phyloP scores from a whole-genome alignment of 1,140 invertebrate genomes.

The Achroia grisella region DNA sequence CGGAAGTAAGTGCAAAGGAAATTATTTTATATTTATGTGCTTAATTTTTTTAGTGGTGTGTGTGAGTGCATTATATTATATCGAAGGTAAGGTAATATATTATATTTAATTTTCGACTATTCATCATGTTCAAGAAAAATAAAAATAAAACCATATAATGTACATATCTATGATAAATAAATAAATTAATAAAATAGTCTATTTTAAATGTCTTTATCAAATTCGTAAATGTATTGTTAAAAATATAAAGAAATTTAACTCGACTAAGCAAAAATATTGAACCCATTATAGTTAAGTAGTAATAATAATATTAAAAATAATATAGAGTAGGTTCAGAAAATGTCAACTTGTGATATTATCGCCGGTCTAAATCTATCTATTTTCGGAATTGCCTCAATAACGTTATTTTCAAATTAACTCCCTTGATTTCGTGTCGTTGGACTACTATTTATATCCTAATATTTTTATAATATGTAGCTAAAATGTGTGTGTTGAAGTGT shows the following conservation, averaged over 20 bases:
- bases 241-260: slow-evolving; percentile 52
- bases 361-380: slow-evolving; percentile 48
- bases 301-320: slow-evolving; percentile 45
- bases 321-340: slow-evolving; percentile 28
- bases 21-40: slow-evolving; percentile 22
- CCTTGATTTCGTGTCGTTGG: slow-evolving; percentile 30
- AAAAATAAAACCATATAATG: too few relatives aligned
- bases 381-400: slow-evolving; percentile 46
- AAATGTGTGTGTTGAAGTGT: too few relatives aligned
- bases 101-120: too few relatives aligned
- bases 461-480: background rate
- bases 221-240: too few relatives aligned
- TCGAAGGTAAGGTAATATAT: slow-evolving; percentile 12
- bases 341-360: slow-evolving; percentile 59
- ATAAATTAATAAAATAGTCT: too few relatives aligned
- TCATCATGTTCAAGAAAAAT: too few relatives aligned
- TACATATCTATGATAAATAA: too few relatives aligned
- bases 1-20: slow-evolving; percentile 48
- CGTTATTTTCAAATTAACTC: slow-evolving; percentile 46
- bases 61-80: slow-evolving; percentile 22
- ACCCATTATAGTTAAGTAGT: too few relatives aligned
- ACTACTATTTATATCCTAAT: slow-evolving; percentile 9
- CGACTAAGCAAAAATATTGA: slow-evolving; percentile 41
- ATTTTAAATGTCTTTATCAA: too few relatives aligned
- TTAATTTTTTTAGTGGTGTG: slow-evolving; percentile 23